A percentile compares a stretch with the other conserved stretches of the same genome.
Evolutionary conservation across 2,113 vertebrate genomes (phyloP).

Genomic region (Ceyx cyanopectus): DNA sequence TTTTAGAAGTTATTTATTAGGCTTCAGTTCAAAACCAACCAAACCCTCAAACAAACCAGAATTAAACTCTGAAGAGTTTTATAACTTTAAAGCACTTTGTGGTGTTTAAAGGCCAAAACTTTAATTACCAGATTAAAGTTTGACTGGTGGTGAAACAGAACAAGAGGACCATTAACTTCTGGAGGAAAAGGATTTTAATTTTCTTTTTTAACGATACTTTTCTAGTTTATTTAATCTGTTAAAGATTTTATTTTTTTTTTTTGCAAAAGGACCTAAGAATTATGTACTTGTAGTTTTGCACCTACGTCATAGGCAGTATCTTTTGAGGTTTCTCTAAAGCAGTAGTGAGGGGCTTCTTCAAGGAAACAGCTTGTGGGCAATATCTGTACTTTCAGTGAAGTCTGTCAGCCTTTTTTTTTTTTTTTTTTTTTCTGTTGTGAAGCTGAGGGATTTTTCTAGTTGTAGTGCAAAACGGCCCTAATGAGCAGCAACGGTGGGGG

Average conservation of each 20-base stretch:
- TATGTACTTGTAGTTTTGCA: neutral
- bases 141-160: neutral
- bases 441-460: neutral
- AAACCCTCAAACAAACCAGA: fast-evolving
- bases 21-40: fast-evolving
- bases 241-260: neutral
- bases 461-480: neutral
- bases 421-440: neutral
- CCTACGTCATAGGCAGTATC: neutral
- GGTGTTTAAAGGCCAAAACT: neutral
- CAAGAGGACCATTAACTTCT: neutral
- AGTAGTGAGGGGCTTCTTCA: neutral
- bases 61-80: neutral
- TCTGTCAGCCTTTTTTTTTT: neutral
- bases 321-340: neutral
- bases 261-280: neutral
- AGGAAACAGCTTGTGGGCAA: neutral
- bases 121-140: neutral
- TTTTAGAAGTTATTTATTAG: neutral
- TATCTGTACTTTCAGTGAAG: neutral
- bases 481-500: neutral
- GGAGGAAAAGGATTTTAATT: fast-evolving
- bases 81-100: neutral
- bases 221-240: fast-evolving
- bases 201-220: fast-evolving